Evolutionary conservation across 2,113 vertebrate genomes (phyloP).

Genomic region (Taxidea taxus): DNA sequence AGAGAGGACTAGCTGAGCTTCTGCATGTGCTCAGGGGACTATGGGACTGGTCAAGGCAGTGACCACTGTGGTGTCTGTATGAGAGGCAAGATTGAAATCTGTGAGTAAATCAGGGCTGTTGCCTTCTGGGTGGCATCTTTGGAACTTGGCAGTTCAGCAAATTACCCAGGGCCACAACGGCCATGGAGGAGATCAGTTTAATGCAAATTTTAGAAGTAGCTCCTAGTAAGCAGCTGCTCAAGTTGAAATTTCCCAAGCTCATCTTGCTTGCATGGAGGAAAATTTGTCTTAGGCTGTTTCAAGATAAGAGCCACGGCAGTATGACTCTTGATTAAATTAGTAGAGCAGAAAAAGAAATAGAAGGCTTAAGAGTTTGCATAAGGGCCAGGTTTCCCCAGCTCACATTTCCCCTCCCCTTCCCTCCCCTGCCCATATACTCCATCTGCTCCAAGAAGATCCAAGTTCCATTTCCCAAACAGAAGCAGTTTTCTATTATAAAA

Average conservation of each 20-base stretch:
- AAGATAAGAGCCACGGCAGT: constrained; percentile 56
- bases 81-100: not conserved
- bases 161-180: not conserved
- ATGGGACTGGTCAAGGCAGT: not conserved
- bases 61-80: not conserved
- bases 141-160: not conserved
- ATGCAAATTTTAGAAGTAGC: constrained; percentile 45
- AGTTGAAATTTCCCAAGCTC: constrained; percentile 56
- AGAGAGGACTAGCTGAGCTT: not conserved
- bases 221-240: not conserved
- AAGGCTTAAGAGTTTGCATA: not conserved
- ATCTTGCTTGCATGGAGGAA: constrained; percentile 21
- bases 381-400: not conserved
- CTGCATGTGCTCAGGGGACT: not conserved
- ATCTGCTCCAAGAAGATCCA: not conserved
- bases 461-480: not conserved
- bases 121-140: not conserved
- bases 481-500: not conserved
- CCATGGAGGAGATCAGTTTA: not conserved
- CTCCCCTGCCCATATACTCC: not conserved
- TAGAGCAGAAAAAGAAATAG: not conserved
- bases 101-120: not conserved
- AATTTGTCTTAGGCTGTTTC: not conserved
- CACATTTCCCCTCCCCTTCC: not conserved
- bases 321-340: constrained; percentile 21